Evolutionary conservation across 1,140 invertebrate species (phyloP), one percentile per base, ranked within the genome.

Genomic region (Conus ventricosus): DNA sequence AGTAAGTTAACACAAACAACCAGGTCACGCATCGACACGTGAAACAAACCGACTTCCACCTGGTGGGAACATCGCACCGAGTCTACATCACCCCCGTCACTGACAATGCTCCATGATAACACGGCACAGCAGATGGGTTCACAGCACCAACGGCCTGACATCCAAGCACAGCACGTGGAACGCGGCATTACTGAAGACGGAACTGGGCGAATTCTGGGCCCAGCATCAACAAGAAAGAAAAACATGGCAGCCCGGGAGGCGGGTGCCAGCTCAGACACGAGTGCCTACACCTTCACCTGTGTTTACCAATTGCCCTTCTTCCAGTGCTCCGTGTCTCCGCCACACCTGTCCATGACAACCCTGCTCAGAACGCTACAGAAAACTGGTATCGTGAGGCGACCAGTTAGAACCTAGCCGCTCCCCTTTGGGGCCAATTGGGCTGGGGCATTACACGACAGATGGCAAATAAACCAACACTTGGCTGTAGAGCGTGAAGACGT

Each of bases 271-370:
- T 6, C 13, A 78, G 76, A 78, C 76, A 78, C 10, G 76, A 78
- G 76, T 78, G 25, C 76, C 76, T 78, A 78, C 76, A 78, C 7
- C 23, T 78, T 78, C 76, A 78, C n/a, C 76, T 78, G 76, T 78
- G 76, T 78, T 78, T 78, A 78, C 76, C 76, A 78, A 78, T 78
- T 78, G 76, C 76, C 76, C 76, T 78, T 78, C 76, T 78, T 78
- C 7, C 67, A 20, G 67, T 11, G 17, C 76, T 60, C 8, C 57
- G 1, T 60, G 57, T 7, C 76, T 78, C 76, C 51, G 8, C 76
- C 1, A 78, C 76, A 78, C 76, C 76, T 78, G 76, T 78, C 76
- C 25, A 5, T 25, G 39, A 39, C 76, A 4, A 27, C n/a, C 76
- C 76, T 13, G n/a, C 76, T 27, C 23, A 78, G n/a, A 78, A 78